Evolutionary conservation across 2,113 vertebrate species (phyloP).

Genomic region (Grantiella picta): DNA sequence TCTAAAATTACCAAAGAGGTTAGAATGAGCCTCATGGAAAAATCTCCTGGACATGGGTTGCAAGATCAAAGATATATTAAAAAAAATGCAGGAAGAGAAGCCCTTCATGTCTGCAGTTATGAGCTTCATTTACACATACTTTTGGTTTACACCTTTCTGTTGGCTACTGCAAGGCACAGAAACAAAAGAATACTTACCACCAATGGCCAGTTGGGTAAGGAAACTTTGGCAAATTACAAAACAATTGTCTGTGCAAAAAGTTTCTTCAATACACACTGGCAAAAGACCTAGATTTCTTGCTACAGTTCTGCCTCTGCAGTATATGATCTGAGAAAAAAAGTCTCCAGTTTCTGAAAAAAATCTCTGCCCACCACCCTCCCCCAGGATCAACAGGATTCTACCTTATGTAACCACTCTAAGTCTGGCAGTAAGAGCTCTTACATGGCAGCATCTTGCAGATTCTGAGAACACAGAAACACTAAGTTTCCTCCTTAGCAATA

Average conservation of each 20-base stretch:
- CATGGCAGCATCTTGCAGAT: background rate
- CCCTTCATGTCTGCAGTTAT: background rate
- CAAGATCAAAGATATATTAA: background rate
- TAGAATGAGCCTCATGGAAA: background rate
- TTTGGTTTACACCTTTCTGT: background rate
- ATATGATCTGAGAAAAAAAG: background rate
- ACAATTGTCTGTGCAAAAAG: background rate
- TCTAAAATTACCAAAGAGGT: background rate
- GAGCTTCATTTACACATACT: background rate
- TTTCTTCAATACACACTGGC: rapidly evolving
- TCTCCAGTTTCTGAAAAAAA: background rate
- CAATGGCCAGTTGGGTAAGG: background rate
- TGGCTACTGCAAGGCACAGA: background rate
- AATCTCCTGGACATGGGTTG: background rate
- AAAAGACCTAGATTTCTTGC: background rate
- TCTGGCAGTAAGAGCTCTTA: background rate
- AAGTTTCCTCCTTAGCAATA: background rate
- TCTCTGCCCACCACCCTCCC: background rate
- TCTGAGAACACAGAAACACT: background rate
- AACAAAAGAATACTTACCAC: background rate
- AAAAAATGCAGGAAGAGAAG: background rate
- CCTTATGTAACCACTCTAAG: background rate
- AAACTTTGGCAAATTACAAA: background rate
- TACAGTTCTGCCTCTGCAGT: background rate
- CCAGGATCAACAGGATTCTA: background rate